Evolutionary conservation across 2,888 invertebrate species (phyloP), one percentile per base, ranked within the genome.

Genomic region (Trichogramma dendrolimi): DNA sequence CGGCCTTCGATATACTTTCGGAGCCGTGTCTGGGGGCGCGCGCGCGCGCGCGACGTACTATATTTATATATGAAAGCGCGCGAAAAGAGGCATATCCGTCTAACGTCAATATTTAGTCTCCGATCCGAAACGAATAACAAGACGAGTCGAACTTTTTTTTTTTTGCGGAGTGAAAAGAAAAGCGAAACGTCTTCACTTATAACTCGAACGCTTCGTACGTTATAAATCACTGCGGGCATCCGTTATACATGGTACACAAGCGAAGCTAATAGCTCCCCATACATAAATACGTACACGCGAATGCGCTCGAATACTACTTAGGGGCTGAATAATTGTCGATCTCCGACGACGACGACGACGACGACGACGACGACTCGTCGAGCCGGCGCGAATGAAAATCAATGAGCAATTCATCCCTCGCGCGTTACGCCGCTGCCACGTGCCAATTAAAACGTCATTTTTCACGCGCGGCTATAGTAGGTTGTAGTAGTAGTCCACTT

Each of bases 31-130:
- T 14, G 14, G 14, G 2, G n/a, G 50, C 42, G 47, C 55, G 42
- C 53, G 47, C 14, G 5, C 11, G 49, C 49, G 49, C 49, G 49
- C 49, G 49, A 27, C 27, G 49, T 14, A 49, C 27, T 14, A 38
- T 11, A 49, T n/a, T 60, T 60, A 47, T 41, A 47, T 41, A 46
- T 27, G 2, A 14, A 14, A 14, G 14, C 14, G 14, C 14, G 14
- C 14, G 14, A 14, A 14, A 14, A 14, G 46, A 60, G 55, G 52
- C 43, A 52, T 49, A 42, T 51, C 11, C 55, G 44, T 14, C 59
- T 50, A 61, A 61, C 27, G 58, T 52, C 55, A 62, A 62, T 58
- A 58, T 58, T 62, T 62, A 62, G 62, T 58, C 62, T 62, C 51
- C 58, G 54, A 44, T 40, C 52, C 6, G 14, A n/a, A 14, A 44